These are phyloP conservation scores for Watsonalla binaria DNA, from an alignment of 2,888 invertebrate genomes.

Conservation along the genomic window DNA sequence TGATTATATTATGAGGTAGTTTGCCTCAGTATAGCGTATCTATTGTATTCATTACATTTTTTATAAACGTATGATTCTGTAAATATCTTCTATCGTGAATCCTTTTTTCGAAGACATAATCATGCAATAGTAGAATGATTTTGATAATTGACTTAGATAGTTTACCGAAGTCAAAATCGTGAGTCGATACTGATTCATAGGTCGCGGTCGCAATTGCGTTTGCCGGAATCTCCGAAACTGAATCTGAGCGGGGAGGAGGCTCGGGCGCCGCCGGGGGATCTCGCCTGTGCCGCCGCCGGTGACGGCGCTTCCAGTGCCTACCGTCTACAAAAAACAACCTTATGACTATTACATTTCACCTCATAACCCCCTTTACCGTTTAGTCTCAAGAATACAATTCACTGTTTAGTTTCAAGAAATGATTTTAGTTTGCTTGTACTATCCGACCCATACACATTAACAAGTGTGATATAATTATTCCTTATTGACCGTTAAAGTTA, in stretches of 20 bases:
- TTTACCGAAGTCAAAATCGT: not conserved
- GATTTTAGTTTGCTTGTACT: too few relatives aligned
- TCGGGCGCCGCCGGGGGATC: not conserved
- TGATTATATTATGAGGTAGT: too few relatives aligned
- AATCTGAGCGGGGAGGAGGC: not conserved
- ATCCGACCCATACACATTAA: too few relatives aligned
- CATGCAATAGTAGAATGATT: not conserved
- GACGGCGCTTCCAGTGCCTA: constrained; percentile 1
- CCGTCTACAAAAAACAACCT: not conserved
- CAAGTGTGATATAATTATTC: too few relatives aligned
- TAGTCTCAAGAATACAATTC: not conserved
- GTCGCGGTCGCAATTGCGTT: not conserved
- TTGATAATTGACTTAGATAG: not conserved
- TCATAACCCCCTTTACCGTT: not conserved
- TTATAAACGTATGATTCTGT: too few relatives aligned
- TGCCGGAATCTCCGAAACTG: not conserved
- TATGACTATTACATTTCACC: not conserved
- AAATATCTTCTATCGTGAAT: too few relatives aligned
- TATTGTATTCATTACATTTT: too few relatives aligned
- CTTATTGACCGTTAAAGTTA: too few relatives aligned
- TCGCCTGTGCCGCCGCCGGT: constrained; percentile 6
- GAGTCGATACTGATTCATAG: not conserved
- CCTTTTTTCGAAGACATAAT: too few relatives aligned
- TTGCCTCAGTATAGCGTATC: too few relatives aligned
- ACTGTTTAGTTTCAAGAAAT: not conserved